Evolutionary conservation across 30 jellyfish, hydroid and myxozoan species (phyloP), one percentile per base, ranked within the genome.

Genomic region (Hydractinia symbiolongicarpus): DNA sequence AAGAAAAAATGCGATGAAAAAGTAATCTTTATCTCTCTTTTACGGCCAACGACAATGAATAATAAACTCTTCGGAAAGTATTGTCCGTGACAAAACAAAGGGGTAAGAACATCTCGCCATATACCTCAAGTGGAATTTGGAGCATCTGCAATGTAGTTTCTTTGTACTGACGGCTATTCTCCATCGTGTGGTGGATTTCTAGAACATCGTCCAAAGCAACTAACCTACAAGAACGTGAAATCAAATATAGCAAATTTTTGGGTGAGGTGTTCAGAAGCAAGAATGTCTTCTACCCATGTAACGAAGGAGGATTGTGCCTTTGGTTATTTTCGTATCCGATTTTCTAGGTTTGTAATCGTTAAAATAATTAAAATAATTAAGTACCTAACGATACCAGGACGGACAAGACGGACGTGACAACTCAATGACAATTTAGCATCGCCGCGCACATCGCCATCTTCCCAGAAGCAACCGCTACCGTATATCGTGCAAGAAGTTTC

Each of bases 401-500:
- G 82, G 44, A 90, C 71, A 44, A 90, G 55, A 8, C 97, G 84
- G 16, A 90, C 84, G 64, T 86, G 88, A 11, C 91, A 54, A 19
- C 53, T 79, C 14, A 66, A 50, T 19, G 67, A 66, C 44, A 90
- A 64, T 10, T 75, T 64, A n/a, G 95, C 17, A n/a, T 71, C 87
- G 11, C 94, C 94, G 4, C 86, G 88, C 20, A 86, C 91, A 20
- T 67, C 54, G 20, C 83, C 91, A 20, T 79, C 70, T 53, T 86
- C 94, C 97, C 97, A 90, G 81, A 90, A 90, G 56, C 91, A 94
- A 55, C 95, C 97, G 77, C 72, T 90, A 7, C 97, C 95, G 61
- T 73, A 85, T 15, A 90, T 78, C 51, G 89, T 86, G 82, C 96
- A 78, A 68, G 55, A 61, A 51, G 72, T 71, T 53, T 90, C 97